phyloP scores from a whole-genome alignment of 2,113 vertebrate species.

The Equus quagga region DNA sequence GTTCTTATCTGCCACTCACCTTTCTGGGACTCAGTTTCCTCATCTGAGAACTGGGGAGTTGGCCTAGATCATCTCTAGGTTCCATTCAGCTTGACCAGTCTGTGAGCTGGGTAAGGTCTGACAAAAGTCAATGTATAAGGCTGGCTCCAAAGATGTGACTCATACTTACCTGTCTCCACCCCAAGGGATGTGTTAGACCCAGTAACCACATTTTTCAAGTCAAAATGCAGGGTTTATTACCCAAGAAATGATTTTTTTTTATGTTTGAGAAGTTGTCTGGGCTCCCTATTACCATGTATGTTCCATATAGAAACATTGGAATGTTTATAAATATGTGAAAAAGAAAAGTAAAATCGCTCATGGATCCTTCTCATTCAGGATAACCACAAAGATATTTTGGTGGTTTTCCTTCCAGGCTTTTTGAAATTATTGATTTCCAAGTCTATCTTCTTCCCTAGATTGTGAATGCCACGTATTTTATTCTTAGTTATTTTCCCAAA shows the following conservation, averaged over 20 bases:
- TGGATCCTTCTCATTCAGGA: neutral
- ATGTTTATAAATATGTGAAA: conserved; percentile 22
- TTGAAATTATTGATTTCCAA: neutral
- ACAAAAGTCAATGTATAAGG: neutral
- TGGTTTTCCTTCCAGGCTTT: neutral
- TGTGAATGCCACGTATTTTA: neutral
- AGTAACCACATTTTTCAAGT: neutral
- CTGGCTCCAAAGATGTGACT: neutral
- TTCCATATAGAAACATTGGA: neutral
- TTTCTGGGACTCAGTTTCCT: neutral
- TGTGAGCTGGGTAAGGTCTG: neutral
- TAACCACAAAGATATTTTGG: neutral
- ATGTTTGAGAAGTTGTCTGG: neutral
- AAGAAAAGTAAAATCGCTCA: neutral
- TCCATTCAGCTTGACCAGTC: neutral
- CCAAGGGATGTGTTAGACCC: neutral
- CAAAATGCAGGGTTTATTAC: neutral
- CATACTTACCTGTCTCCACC: neutral
- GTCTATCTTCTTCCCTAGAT: neutral
- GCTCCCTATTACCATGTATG: neutral
- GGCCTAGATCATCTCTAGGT: neutral
- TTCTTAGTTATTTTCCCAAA: neutral
- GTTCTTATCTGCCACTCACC: neutral
- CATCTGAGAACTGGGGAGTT: neutral
- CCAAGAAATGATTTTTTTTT: neutral